phyloP scores from a whole-genome alignment of 2,113 vertebrate species.

The Tragelaphus scriptus region DNA sequence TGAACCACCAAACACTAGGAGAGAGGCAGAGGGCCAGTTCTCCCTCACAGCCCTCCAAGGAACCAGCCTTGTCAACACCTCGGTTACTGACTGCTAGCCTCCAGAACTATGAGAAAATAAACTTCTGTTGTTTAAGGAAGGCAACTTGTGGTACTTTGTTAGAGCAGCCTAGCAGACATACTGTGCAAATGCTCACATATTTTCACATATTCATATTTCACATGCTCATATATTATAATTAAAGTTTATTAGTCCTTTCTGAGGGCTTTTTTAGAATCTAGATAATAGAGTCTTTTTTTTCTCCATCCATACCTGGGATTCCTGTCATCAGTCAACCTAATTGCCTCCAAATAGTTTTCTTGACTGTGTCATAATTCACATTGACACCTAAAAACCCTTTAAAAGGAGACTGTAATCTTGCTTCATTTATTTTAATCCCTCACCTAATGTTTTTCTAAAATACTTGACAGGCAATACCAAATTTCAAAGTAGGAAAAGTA shows the following conservation, averaged over 20 bases:
- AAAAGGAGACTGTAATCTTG: background rate
- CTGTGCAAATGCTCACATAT: background rate
- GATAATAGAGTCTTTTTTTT: background rate
- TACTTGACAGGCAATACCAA: background rate
- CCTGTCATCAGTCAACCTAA: background rate
- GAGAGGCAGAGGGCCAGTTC: background rate
- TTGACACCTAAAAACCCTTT: background rate
- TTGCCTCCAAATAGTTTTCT: background rate
- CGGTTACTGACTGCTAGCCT: background rate
- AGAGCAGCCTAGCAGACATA: background rate
- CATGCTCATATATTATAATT: background rate
- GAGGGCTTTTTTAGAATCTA: background rate
- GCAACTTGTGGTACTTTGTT: background rate
- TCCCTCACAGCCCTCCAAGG: background rate
- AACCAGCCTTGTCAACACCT: background rate
- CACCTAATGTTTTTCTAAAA: background rate
- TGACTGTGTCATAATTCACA: background rate
- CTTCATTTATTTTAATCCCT: background rate
- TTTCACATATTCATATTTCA: background rate
- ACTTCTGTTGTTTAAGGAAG: background rate
- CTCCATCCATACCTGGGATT: background rate
- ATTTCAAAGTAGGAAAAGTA: background rate
- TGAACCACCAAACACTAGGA: background rate
- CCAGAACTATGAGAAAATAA: background rate
- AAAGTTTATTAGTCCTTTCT: background rate